Base-by-base conservation (phyloP, 1,140 invertebrate genomes). In the Drosophila rufa region DNA sequence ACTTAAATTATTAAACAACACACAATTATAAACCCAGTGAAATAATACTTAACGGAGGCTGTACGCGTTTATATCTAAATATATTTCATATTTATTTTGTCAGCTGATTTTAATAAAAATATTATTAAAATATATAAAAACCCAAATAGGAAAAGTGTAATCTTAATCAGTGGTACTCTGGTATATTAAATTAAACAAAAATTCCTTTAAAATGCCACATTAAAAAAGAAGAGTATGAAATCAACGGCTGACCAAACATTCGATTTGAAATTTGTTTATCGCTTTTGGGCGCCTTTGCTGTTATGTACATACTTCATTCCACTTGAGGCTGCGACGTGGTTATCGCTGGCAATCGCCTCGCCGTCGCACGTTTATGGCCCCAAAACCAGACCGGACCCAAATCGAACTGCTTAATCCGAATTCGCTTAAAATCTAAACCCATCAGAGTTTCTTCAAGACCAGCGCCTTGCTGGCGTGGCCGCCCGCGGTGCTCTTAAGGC, bases 401-500 rank as follows among this genome's bases (percentile, higher is more conserved):
- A 42, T 57, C 33, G 19, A 46, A 64, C 40, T 60, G 19, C 45
- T 55, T 66, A 64, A 79, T 82, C 74, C 67, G 27, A 51, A 70
- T 59, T 38, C 22, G n/a, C 14, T 43, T 36, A 8, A 60, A 75
- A 40, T 25, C 47, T 25, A 11, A 15, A 40, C 43, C 27, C 19
- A 91, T 84, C 47, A 82, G 64, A 91, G 82, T 73, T 91, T 91
- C 67, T 91, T 91, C 14, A 91, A 64, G 14, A 91, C 93, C 78
- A 91, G 71, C 14, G 84, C 33, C 66, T 91, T 92, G 61, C 82
- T 80, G 60, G 79, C 62, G 36, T 90, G 78, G 33, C 80, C 77
- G 15, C 67, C 79, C 46, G 66, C 64, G 36, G 91, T 61, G 22
- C 78, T 76, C 69, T 95, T 94, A 47, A 95, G 79, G 68, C 94